A percentile compares a stretch with the other conserved stretches of the same genome.
Conservation (phyloP, 2,113 vertebrate species). For the Nothocercus nigrocapillus region DNA sequence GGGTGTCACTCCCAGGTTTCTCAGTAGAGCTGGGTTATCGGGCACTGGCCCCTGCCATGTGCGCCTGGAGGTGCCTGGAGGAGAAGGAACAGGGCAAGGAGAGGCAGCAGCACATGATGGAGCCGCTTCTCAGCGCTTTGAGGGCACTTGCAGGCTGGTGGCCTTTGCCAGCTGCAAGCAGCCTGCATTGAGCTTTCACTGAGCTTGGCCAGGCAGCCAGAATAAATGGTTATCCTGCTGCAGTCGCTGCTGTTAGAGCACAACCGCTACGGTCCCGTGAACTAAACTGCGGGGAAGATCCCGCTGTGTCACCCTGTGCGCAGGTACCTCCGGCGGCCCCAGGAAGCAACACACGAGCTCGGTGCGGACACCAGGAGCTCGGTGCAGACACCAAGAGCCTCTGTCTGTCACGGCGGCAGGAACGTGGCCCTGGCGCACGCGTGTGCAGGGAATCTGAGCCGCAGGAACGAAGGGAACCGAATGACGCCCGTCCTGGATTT, state of each 20-base stretch:
- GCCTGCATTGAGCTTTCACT: background rate
- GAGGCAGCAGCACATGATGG: background rate
- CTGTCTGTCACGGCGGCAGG: background rate
- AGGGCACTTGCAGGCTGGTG: background rate
- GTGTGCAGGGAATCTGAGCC: background rate
- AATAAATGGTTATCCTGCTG: background rate
- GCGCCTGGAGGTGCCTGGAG: background rate
- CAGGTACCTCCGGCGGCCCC: no score
- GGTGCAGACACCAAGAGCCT: no score
- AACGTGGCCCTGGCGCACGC: background rate
- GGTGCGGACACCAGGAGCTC: no score
- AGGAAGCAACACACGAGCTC: no score
- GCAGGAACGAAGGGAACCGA: slow-evolving; percentile 22
- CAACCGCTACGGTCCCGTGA: background rate
- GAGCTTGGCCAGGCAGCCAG: background rate
- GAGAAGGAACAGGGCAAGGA: background rate
- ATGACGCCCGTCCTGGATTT: background rate
- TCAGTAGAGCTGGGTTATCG: background rate
- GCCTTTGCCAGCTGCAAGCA: background rate
- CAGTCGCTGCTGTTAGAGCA: background rate
- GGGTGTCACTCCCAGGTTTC: background rate
- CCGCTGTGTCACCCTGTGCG: background rate
- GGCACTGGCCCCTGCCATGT: background rate
- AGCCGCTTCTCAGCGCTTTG: background rate
- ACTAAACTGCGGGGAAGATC: background rate